These are phyloP conservation scores for Halictus quadricinctus DNA, from an alignment of 2,888 invertebrate species.

Conservation along the genomic window DNA sequence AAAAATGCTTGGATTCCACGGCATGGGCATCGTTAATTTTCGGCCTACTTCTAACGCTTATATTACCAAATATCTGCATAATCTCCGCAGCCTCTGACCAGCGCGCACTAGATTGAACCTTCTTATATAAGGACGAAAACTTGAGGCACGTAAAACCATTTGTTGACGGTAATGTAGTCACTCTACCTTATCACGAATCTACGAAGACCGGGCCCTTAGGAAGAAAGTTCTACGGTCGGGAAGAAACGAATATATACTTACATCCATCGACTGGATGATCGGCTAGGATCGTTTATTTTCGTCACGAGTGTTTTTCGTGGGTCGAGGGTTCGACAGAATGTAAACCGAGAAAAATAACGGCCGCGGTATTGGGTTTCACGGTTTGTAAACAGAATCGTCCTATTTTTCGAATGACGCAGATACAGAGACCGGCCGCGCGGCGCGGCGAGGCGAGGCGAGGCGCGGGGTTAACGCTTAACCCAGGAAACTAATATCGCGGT, in stretches of 20 bases:
- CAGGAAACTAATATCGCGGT: neutral
- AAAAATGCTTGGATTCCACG: too few relatives aligned
- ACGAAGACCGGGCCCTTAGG: too few relatives aligned
- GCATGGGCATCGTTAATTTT: too few relatives aligned
- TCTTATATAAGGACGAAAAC: too few relatives aligned
- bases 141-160: too few relatives aligned
- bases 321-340: neutral
- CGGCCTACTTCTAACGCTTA: too few relatives aligned
- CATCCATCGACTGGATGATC: neutral
- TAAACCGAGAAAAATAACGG: conserved; percentile 40
- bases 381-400: conserved; percentile 56
- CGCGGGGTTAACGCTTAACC: conserved; percentile 5
- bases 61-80: too few relatives aligned
- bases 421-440: neutral
- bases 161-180: too few relatives aligned
- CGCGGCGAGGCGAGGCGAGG: neutral
- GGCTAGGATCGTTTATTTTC: conserved; percentile 25
- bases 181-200: too few relatives aligned
- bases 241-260: neutral
- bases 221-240: too few relatives aligned
- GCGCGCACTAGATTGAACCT: too few relatives aligned
- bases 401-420: conserved; percentile 46
- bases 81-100: too few relatives aligned
- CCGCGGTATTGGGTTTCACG: conserved; percentile 36
- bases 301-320: conserved; percentile 8